Evolutionary conservation across 2,797 vertebrate species (phyloP), one percentile per base, ranked within the genome.

Genomic region (Sardinella longiceps): DNA sequence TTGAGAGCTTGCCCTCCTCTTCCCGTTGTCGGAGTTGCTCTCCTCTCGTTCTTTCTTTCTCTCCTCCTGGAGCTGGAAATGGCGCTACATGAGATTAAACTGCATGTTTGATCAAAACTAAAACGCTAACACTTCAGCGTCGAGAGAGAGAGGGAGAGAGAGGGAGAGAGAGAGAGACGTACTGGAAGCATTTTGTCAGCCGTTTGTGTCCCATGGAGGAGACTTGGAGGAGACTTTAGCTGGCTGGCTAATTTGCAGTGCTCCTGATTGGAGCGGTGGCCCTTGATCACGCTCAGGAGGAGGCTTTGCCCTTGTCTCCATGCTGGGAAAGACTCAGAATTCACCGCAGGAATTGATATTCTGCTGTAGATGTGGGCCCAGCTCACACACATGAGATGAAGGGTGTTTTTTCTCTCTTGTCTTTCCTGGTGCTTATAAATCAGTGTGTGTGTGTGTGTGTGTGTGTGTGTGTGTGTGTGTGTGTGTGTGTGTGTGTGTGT

Each of bases 41-140:
- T 81, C 25, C 51, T 23, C 51, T 50, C 48, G 14, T 15, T 18
- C 46, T 0, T 12, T 10, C 23, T 20, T 20, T 53, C 51, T 53
- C 51, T 4, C 5, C 46, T 10, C 46, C 0, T 48, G 7, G 15
- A 53, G 51, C 18, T 25, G 14, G n/a, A n/a, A 46, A 46, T 30
- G 51, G 56, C 33, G 12, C 39, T 74, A 25, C 6, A n/a, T 53
- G 56, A 77, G 84, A 48, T 86, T 43, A 85, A 80, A 45, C 63
- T 20, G 53, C 33, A 43, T 53, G 46, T 83, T 60, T 63, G 82
- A 63, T 84, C 83, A 46, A 30, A 56, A 80, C 37, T 83, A 28
- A 84, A 84, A 30, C 1, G 12, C 51, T 82, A 84, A 66, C 83
- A 53, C 60, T 37, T 80, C 43, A 53, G 45, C 28, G 20, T 39